Percentiles rank a stretch among this genome's conserved stretches.
These are phyloP conservation scores for Drosophila ironensis DNA, from an alignment of 1,140 invertebrate species.

Conservation along the genomic window DNA sequence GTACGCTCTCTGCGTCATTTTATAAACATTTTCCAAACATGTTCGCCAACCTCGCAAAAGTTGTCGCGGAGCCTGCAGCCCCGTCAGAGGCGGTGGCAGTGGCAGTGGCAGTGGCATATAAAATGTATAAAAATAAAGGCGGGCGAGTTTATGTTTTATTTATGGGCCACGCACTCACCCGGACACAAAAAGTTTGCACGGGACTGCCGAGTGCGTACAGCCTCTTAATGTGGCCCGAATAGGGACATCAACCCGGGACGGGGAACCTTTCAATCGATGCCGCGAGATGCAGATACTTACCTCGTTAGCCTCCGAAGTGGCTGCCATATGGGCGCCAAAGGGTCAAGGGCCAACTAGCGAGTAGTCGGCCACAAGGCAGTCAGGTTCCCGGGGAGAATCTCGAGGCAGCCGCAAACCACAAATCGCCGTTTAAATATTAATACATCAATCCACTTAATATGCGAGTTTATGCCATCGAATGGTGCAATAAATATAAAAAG, in stretches of 20 bases:
- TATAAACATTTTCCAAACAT: slow-evolving; percentile 79
- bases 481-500: slow-evolving; percentile 78
- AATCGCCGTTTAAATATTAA: slow-evolving; percentile 80
- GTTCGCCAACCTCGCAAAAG: slow-evolving; percentile 36
- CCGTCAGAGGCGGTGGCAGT: too few relatives aligned
- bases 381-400: slow-evolving; percentile 16
- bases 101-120: too few relatives aligned
- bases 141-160: slow-evolving; percentile 75
- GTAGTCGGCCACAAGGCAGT: neutral
- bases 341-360: slow-evolving; percentile 31
- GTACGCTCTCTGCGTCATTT: slow-evolving; percentile 76
- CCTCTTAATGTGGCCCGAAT: slow-evolving; percentile 36
- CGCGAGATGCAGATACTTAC: slow-evolving; percentile 11
- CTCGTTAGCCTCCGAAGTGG: slow-evolving; percentile 11
- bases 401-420: slow-evolving; percentile 43
- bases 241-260: neutral
- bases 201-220: slow-evolving; percentile 26
- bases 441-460: slow-evolving; percentile 81
- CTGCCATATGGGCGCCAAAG: slow-evolving; percentile 36
- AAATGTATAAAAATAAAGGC: slow-evolving; percentile 41
- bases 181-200: slow-evolving; percentile 44
- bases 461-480: slow-evolving; percentile 73
- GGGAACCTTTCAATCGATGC: slow-evolving; percentile 13
- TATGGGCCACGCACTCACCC: slow-evolving; percentile 51
- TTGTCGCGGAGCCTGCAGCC: slow-evolving; percentile 43